Evolutionary conservation across 2,888 invertebrate species (phyloP).

Genomic region (Dysmachus trigonus): DNA sequence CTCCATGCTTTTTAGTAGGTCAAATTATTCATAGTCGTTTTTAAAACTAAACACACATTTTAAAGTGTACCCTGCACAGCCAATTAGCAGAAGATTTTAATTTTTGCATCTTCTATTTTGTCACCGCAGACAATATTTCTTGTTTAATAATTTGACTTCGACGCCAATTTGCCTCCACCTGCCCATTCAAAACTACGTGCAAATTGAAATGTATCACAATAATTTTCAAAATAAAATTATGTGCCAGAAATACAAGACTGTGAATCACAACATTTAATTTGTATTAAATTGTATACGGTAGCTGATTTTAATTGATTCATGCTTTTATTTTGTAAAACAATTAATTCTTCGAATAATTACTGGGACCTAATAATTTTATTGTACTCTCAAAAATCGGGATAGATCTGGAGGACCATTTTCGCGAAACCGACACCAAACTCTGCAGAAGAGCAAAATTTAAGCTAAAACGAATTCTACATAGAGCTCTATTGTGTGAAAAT

Average conservation of each 20-base stretch:
- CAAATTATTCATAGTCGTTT: neutral
- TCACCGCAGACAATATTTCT: neutral
- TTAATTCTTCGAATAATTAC: no score
- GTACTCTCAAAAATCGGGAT: no score
- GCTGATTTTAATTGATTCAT: no score
- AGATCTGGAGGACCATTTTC: no score
- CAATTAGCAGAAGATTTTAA: neutral
- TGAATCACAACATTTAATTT: neutral
- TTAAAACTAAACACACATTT: no score
- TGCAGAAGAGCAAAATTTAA: no score
- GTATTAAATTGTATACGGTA: neutral
- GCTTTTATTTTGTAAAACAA: no score
- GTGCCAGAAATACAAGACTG: neutral
- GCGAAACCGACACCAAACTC: neutral
- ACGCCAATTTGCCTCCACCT: neutral
- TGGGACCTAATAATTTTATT: neutral
- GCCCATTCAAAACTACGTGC: neutral
- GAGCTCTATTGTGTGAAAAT: no score
- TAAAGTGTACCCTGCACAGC: neutral
- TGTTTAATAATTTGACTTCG: neutral
- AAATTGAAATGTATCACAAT: neutral
- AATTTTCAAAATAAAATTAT: neutral
- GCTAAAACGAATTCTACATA: no score
- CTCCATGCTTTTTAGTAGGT: neutral
- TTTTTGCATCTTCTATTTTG: neutral